These are phyloP conservation scores for Chloropsis hardwickii DNA, from an alignment of 2,113 vertebrate genomes.

Conservation along the genomic window DNA sequence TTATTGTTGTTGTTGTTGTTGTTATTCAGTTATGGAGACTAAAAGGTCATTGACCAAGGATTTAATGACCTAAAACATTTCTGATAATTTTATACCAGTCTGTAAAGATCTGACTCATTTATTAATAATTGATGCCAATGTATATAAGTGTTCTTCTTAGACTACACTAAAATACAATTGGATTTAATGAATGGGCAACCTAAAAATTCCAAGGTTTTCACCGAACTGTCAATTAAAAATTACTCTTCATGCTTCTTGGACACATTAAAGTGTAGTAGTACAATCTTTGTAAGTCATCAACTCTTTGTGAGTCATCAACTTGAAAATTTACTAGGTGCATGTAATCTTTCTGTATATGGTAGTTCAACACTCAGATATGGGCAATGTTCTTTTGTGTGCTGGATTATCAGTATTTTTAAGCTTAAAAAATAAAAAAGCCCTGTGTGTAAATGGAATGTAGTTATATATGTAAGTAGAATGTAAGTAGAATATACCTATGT, in stretches of 20 bases:
- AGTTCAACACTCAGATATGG: background rate
- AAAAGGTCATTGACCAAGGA: background rate
- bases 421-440: background rate
- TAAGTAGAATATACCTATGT: background rate
- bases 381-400: background rate
- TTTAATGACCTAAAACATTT: background rate
- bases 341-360: background rate
- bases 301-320: background rate
- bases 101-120: background rate
- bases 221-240: background rate
- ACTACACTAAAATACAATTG: background rate
- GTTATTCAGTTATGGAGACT: background rate
- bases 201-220: background rate
- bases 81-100: background rate
- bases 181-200: background rate
- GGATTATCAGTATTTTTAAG: background rate
- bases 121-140: background rate
- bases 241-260: background rate
- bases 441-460: background rate
- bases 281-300: background rate
- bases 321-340: background rate
- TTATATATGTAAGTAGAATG: background rate
- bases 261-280: accelerated
- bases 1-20: background rate
- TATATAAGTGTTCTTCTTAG: background rate